These are phyloP conservation scores for Octodon degus DNA, from an alignment of 2,113 vertebrate species.

Conservation along the genomic window DNA sequence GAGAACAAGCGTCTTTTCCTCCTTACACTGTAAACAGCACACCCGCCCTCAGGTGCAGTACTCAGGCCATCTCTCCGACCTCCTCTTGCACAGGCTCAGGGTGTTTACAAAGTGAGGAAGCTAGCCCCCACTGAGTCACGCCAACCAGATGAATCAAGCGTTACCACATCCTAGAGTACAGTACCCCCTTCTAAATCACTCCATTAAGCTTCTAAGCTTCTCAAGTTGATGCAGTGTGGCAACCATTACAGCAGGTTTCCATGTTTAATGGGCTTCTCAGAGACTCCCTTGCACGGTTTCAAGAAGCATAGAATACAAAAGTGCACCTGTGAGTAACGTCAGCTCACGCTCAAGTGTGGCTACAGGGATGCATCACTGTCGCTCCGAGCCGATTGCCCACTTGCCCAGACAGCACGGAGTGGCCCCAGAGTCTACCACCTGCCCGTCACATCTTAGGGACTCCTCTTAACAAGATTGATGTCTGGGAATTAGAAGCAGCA, in stretches of 20 bases:
- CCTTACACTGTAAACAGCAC: neutral
- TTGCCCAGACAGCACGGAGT: neutral
- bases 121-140: neutral
- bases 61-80: neutral
- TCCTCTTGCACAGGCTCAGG: neutral
- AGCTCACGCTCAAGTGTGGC: too few species aligned
- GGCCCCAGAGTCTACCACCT: neutral
- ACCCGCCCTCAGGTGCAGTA: neutral
- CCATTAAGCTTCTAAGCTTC: neutral
- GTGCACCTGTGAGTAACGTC: neutral
- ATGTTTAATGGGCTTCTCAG: neutral
- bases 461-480: neutral
- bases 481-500: neutral
- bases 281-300: neutral
- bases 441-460: neutral
- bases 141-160: neutral
- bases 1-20: neutral
- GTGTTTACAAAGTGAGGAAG: neutral
- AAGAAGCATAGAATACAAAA: neutral
- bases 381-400: neutral
- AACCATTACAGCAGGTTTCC: neutral
- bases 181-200: neutral
- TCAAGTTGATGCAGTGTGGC: neutral
- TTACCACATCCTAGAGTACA: neutral
- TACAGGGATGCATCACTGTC: neutral